Percentiles rank a stretch among this genome's conserved stretches.
These are phyloP conservation scores for Connochaetes taurinus DNA, from an alignment of 2,113 vertebrate genomes.

Conservation along the genomic window DNA sequence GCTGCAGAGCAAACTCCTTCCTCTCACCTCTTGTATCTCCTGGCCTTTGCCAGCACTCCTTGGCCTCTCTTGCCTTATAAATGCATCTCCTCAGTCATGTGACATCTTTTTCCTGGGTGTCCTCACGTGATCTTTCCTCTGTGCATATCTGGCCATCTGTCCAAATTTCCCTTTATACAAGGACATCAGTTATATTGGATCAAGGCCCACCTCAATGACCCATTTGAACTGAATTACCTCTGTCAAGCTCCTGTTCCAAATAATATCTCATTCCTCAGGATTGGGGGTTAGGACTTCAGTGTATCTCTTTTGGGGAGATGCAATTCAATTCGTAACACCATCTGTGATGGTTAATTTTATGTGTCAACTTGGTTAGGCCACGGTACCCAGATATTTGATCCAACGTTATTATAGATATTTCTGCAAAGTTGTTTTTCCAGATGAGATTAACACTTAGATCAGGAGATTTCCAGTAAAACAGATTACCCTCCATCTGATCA, in stretches of 20 bases:
- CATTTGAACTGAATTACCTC: not conserved
- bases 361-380: not conserved
- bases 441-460: not conserved
- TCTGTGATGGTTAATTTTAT: not conserved
- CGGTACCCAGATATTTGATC: not conserved
- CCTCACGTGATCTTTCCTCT: not conserved
- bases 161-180: not conserved
- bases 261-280: not conserved
- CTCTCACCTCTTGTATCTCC: fast-evolving
- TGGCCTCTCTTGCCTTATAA: not conserved
- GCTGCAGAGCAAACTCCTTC: not conserved
- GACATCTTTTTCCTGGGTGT: not conserved
- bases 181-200: not conserved
- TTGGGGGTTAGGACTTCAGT: not conserved
- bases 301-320: not conserved
- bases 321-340: not conserved
- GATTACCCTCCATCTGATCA: not conserved
- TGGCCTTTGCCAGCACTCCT: not conserved
- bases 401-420: not conserved
- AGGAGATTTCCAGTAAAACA: not conserved
- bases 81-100: fast-evolving
- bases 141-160: not conserved
- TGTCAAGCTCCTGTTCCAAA: not conserved
- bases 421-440: not conserved
- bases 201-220: not conserved